These are phyloP conservation scores for Mustela lutreola DNA, from an alignment of 2,113 vertebrate species.

Conservation along the genomic window DNA sequence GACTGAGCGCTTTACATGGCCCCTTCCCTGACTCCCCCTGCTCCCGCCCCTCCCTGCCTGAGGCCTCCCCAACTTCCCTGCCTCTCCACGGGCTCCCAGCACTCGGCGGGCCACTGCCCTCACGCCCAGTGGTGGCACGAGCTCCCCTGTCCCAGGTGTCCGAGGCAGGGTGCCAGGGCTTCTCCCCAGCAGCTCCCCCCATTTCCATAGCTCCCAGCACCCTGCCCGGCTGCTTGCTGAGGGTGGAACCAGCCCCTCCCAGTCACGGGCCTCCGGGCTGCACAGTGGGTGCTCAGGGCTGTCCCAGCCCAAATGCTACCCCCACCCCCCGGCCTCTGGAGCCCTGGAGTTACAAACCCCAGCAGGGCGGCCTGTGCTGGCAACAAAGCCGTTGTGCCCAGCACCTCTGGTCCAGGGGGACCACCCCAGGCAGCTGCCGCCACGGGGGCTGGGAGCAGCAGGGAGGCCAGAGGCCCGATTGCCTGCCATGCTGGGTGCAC, in stretches of 20 bases:
- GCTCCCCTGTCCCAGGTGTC: accelerated
- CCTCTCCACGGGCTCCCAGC: background rate
- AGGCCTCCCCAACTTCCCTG: background rate
- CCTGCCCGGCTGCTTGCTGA: too few relatives aligned
- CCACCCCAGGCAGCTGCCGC: background rate
- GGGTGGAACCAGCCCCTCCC: accelerated
- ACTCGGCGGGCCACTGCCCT: background rate
- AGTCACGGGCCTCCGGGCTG: background rate
- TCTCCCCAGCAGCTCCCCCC: background rate
- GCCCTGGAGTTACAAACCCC: background rate
- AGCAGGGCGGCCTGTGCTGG: background rate
- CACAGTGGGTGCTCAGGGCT: accelerated
- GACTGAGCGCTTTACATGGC: accelerated
- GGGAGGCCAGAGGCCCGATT: background rate
- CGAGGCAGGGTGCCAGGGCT: accelerated
- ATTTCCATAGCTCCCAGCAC: background rate
- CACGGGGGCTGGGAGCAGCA: background rate
- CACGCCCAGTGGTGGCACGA: accelerated
- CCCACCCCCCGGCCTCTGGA: background rate
- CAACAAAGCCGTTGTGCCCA: background rate
- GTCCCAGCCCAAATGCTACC: background rate
- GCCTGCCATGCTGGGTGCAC: accelerated
- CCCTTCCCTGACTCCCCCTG: accelerated
- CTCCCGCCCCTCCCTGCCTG: background rate
- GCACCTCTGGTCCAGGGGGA: constrained; percentile 44